phyloP scores from a whole-genome alignment of 2,797 vertebrate species.

The Melanotaenia maccullochi region DNA sequence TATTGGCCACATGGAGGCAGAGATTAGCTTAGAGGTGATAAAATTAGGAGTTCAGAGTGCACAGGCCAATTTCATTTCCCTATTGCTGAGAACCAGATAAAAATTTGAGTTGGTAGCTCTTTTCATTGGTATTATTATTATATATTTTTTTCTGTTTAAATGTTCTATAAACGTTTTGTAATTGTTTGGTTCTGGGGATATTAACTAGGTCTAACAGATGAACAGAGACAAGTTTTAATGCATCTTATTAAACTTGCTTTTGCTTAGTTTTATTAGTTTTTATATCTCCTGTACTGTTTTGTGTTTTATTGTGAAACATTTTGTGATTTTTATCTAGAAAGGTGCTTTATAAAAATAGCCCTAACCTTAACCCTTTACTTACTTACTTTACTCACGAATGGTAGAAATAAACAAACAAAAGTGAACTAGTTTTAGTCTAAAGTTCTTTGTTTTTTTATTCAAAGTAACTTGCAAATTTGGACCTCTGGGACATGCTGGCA shows the following conservation, averaged over 20 bases:
- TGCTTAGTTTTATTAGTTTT: too few relatives aligned
- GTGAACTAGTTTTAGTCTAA: not conserved
- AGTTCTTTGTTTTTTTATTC: constrained; percentile 22
- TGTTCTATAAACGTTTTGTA: not conserved
- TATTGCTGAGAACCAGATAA: constrained; percentile 1
- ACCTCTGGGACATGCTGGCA: constrained; percentile 33
- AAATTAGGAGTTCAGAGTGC: constrained; percentile 5
- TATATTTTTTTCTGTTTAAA: not conserved
- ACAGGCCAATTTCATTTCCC: constrained; percentile 5
- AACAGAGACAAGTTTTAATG: not conserved
- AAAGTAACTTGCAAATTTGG: constrained; percentile 66
- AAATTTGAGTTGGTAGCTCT: not conserved
- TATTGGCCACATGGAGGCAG: constrained; percentile 61
- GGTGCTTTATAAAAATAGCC: too few relatives aligned
- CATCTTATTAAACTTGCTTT: too few relatives aligned
- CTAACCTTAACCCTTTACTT: too few relatives aligned
- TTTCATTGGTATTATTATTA: not conserved
- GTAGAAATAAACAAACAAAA: not conserved
- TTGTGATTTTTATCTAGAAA: too few relatives aligned
- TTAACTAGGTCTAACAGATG: not conserved
- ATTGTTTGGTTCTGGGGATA: not conserved
- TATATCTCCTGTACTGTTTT: too few relatives aligned
- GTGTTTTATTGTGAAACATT: too few relatives aligned
- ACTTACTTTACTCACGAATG: too few relatives aligned
- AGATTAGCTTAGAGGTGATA: constrained; percentile 15